Evolutionary conservation across 2,797 vertebrate species (phyloP), one percentile per base, ranked within the genome.

Genomic region (Eulemur mongoz): DNA sequence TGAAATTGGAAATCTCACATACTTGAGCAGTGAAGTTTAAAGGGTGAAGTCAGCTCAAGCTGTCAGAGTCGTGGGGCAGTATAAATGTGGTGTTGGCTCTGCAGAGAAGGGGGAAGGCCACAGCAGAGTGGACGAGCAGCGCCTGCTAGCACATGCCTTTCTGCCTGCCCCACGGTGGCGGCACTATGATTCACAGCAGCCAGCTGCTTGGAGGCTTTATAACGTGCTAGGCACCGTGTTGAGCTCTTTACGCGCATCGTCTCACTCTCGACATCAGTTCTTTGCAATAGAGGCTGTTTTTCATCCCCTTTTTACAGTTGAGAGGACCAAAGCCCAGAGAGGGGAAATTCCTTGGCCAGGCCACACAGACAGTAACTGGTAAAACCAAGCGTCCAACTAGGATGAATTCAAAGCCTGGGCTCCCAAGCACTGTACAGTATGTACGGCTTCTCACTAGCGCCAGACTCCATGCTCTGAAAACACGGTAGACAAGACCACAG

Each of bases 1-100:
- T 67, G 75, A 92, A 75, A 96, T 65, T 48, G 61, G 91, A 93
- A 84, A 38, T 45, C 45, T 88, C 50, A 50, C 65, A 5, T 59
- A 67, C 48, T 83, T 23, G 76, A 91, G 63, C 76, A 86, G 89
- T 89, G 70, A 97, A 48, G 89, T 73, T 92, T 80, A 30, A 81
- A 96, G 82, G 81, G 96, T 90, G 38, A 97, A 89, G 94, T 67
- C 93, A 97, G 87, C 69, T 97, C 45, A 96, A 96, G 87, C 73
- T 96, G 93, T 98, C 96, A 97, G 97, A 94, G 91, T 57, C 63
- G 7, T 2, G 6, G 95, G 91, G 75, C 81, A 45, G 84, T 97
- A 65, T 84, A 57, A 95, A 89, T 5, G 75, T 90, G 96, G 87
- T 87, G 32, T 84, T 93, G 96, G 89, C 92, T 93, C 84, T 40